A percentile compares a stretch with the other conserved stretches of the same genome.
Evolutionary conservation across 2,797 vertebrate genomes (phyloP).

Genomic region (Amblyopsis hoosieri): DNA sequence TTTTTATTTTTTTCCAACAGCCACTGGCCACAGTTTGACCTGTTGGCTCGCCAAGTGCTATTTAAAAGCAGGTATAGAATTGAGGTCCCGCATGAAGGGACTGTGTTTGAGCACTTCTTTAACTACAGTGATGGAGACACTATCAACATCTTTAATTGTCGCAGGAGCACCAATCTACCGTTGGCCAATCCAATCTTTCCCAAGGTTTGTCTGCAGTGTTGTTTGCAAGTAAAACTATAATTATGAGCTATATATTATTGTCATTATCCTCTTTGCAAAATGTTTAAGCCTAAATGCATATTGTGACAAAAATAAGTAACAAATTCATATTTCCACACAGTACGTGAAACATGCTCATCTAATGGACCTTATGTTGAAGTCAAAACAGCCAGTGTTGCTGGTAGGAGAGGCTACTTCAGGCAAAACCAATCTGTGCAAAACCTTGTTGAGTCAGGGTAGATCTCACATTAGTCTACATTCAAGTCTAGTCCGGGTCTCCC

Average conservation of each 20-base stretch:
- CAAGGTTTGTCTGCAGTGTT: conserved; percentile 71
- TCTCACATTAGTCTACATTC: conserved; percentile 59
- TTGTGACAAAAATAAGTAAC: background rate
- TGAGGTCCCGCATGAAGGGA: conserved; percentile 66
- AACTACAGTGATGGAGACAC: conserved; percentile 52
- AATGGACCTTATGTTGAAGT: conserved; percentile 75
- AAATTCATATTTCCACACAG: conserved; percentile 49
- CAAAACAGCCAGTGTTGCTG: conserved; percentile 78
- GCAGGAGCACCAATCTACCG: conserved; percentile 41
- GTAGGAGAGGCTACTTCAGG: conserved; percentile 81
- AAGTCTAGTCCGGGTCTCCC: conserved; percentile 62
- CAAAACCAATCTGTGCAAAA: conserved; percentile 79
- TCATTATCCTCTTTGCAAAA: background rate
- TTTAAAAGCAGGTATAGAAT: conserved; percentile 65
- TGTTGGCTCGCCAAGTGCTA: conserved; percentile 73
- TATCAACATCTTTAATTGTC: conserved; percentile 42
- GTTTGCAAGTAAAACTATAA: background rate
- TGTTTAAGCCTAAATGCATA: background rate
- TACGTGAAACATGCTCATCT: conserved; percentile 71
- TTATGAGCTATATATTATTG: background rate
- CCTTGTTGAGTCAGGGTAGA: conserved; percentile 67
- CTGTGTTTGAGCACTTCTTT: conserved; percentile 82
- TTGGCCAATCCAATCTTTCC: conserved; percentile 53
- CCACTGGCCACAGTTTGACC: conserved; percentile 79
- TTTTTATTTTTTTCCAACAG: conserved; percentile 59